phyloP scores from a whole-genome alignment of 2,113 vertebrate species.

The Rhombomys opimus region DNA sequence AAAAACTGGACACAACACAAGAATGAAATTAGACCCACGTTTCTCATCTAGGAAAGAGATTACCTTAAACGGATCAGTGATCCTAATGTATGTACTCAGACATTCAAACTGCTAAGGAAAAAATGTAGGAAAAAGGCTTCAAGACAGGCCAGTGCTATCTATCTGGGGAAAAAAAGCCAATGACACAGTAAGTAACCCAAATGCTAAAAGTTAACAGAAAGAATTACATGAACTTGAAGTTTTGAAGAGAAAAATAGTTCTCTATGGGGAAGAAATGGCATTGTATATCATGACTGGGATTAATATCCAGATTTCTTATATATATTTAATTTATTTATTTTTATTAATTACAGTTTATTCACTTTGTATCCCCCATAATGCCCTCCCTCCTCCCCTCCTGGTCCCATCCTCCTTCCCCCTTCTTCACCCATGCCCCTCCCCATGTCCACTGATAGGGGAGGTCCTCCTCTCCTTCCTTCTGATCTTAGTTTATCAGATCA shows the following conservation, averaged over 20 bases:
- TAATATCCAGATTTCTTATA: background rate
- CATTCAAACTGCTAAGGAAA: too few species aligned
- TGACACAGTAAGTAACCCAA: background rate
- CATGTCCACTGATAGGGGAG: too few species aligned
- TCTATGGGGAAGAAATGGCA: background rate
- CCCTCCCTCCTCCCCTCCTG: background rate
- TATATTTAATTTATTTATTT: background rate
- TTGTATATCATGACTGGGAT: background rate
- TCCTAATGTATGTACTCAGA: background rate
- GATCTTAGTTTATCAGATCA: too few species aligned
- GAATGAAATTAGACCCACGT: background rate
- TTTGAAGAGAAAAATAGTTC: background rate
- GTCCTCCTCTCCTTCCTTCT: too few species aligned
- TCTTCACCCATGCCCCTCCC: too few species aligned
- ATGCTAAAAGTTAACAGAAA: background rate
- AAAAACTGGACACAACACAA: background rate
- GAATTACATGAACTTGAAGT: background rate
- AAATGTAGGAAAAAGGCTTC: background rate
- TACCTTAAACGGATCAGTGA: background rate
- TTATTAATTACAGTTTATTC: too few species aligned
- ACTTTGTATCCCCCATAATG: too few species aligned
- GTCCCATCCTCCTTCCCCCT: too few species aligned
- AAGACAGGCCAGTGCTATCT: background rate
- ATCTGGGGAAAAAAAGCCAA: too few species aligned
- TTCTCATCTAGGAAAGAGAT: background rate